Base-by-base conservation (phyloP, 1,140 invertebrate species). In the Megathymus violae region DNA sequence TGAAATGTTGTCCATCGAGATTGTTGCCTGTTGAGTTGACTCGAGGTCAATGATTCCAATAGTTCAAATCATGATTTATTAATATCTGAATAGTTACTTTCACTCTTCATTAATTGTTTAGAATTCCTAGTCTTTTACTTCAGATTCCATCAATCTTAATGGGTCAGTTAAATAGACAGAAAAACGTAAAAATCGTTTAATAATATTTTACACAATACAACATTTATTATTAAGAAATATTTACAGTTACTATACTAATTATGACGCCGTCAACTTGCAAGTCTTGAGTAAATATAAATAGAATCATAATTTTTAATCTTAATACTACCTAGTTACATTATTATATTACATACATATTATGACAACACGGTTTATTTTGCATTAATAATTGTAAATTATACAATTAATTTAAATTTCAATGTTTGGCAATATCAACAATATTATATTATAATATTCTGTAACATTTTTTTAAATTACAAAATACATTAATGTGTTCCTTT, bases 301-400 rank as follows among this genome's bases (percentile, higher is more conserved):
- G 22, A 47, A 47, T 6, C 6, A 25, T 22, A 13, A 22, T 43
- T 7, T 22, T 22, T 47, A n/a, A 3, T 9, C 19, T 47, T 47
- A 25, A 47, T 22, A 22, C 3, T 9, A 22, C 11, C 4, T 47
- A 47, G 11, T 44, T 47, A 1, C 11, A 47, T 22, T 47, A 46
- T 1, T 11, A 46, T 46, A n/a, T n/a, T n/a, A n/a, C n/a, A n/a
- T n/a, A n/a, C n/a, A n/a, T n/a, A n/a, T n/a, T n/a, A n/a, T n/a
- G n/a, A n/a, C n/a, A n/a, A n/a, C n/a, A n/a, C n/a, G n/a, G n/a
- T n/a, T n/a, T n/a, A n/a, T n/a, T n/a, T n/a, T n/a, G n/a, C n/a
- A 19, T 19, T 46, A 47, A 22, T 47, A 47, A 19, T 13, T 47
- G 22, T 22, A 47, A 15, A 17, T 22, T 22, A 47, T 25, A 47